A percentile compares a stretch with the other conserved stretches of the same genome.
Evolutionary conservation across 2,113 vertebrate species (phyloP).

Genomic region (Gnathonemus echidnorhynchus): DNA sequence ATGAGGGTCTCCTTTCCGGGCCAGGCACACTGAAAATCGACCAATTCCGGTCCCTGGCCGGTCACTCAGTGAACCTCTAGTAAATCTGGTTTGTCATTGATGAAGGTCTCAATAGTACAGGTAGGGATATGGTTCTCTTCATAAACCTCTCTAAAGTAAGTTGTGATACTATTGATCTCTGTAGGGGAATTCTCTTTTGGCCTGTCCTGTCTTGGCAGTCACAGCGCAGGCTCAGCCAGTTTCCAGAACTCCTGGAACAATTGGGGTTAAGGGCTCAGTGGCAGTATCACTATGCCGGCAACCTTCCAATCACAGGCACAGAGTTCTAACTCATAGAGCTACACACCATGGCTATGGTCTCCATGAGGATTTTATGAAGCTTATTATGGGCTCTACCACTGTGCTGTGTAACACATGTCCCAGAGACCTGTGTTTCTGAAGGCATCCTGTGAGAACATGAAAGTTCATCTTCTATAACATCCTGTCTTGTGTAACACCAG

Average conservation of each 20-base stretch:
- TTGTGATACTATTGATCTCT: background rate
- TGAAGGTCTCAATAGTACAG: background rate
- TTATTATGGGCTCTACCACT: background rate
- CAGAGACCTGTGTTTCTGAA: background rate
- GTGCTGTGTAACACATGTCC: background rate
- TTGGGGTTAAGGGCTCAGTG: background rate
- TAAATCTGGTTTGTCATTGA: background rate
- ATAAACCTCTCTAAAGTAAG: background rate
- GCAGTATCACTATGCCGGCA: background rate
- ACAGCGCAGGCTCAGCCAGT: background rate
- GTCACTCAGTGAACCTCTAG: too few species aligned
- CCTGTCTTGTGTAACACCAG: background rate
- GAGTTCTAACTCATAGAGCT: background rate
- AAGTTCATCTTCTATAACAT: background rate
- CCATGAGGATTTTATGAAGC: background rate
- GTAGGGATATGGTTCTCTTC: background rate
- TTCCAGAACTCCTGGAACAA: background rate
- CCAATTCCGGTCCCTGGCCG: too few species aligned
- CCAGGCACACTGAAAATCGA: too few species aligned
- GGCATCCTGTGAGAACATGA: background rate
- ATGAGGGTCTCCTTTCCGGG: too few species aligned
- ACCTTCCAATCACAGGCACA: background rate
- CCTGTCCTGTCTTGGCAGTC: background rate
- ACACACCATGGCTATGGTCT: background rate
- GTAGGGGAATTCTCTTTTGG: background rate